Percentiles rank a stretch among this genome's conserved stretches.
Conservation (phyloP, 1,140 invertebrate genomes). For the Cryptotermes secundus region DNA sequence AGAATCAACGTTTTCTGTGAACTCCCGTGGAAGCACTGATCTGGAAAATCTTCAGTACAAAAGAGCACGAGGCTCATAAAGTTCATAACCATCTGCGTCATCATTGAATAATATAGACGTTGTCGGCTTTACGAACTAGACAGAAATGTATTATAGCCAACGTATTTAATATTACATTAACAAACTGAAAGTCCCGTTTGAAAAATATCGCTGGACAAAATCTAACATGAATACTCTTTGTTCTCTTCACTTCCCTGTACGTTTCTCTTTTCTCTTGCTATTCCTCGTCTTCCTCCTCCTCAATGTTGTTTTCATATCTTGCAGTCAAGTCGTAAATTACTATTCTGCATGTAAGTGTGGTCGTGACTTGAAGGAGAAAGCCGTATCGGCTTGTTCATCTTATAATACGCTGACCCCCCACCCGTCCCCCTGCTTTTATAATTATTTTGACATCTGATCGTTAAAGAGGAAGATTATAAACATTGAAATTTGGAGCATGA, state of each 20-base stretch:
- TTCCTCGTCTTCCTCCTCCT: background rate
- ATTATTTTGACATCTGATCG: background rate
- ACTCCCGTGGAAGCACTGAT: background rate
- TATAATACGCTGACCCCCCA: background rate
- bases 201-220: background rate
- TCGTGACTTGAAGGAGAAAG: background rate
- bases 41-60: background rate
- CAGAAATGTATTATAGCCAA: background rate
- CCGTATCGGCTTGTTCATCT: background rate
- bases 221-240: background rate
- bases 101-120: slow-evolving; percentile 4
- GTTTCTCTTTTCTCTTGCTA: background rate
- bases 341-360: background rate
- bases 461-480: background rate
- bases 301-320: background rate
- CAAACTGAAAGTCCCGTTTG: background rate
- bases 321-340: background rate
- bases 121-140: background rate
- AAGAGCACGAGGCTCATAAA: background rate
- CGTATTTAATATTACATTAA: background rate
- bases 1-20: background rate
- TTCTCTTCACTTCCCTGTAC: background rate
- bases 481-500: slow-evolving; percentile 7
- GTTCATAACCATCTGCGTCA: background rate
- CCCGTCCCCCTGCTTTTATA: background rate